phyloP scores from a whole-genome alignment of 92 coral and sea anemone species.

The Palythoa grandis region DNA sequence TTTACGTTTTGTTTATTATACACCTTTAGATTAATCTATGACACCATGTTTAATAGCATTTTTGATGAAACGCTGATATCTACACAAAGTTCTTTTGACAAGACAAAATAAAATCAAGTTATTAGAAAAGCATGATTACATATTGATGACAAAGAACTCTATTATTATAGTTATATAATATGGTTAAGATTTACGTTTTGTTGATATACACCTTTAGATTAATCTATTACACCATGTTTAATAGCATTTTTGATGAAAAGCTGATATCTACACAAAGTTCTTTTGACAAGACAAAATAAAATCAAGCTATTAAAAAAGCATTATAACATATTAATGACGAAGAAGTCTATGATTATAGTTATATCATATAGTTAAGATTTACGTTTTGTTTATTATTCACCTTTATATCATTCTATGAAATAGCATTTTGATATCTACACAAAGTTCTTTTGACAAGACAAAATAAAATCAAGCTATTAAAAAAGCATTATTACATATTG shows the following conservation, averaged over 20 bases:
- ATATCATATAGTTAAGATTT: too few relatives aligned
- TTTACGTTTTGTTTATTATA: conserved; percentile 4
- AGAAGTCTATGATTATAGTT: too few relatives aligned
- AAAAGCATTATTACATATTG: too few relatives aligned
- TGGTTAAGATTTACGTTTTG: conserved; percentile 19
- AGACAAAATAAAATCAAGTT: too few relatives aligned
- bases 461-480: too few relatives aligned
- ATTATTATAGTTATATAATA: neutral
- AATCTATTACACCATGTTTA: conserved; percentile 16
- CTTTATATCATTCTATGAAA: too few relatives aligned
- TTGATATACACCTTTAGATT: neutral
- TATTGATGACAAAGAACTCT: too few relatives aligned
- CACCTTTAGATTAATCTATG: neutral
- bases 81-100: neutral
- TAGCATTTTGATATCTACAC: too few relatives aligned
- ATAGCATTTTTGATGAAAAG: conserved; percentile 18
- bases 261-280: conserved; percentile 14
- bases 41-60: neutral
- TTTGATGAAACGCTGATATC: conserved; percentile 26
- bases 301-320: neutral
- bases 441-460: too few relatives aligned
- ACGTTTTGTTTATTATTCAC: too few relatives aligned
- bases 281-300: neutral
- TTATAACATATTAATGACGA: neutral
- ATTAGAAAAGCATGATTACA: too few relatives aligned